phyloP scores from a whole-genome alignment of 2,113 vertebrate genomes.

The Octodon degus region DNA sequence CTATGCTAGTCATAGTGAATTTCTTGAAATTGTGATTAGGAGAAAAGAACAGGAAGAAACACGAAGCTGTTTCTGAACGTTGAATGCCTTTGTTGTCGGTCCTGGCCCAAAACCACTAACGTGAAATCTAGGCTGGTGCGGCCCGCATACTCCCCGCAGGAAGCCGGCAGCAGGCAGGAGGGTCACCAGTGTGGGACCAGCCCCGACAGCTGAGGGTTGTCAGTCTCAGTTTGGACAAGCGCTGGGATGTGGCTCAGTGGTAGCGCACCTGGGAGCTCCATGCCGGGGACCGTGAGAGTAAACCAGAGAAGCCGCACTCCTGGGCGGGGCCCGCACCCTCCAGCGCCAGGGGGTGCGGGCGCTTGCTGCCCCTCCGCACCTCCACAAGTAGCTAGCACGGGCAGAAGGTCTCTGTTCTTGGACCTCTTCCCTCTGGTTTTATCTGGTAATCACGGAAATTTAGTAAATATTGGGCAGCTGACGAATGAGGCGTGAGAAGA shows the following conservation, averaged over 20 bases:
- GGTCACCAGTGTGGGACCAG: neutral
- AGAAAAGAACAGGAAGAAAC: neutral
- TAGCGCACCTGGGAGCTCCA: neutral
- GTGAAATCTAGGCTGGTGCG: neutral
- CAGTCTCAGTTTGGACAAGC: neutral
- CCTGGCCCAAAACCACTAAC: neutral
- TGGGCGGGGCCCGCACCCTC: neutral
- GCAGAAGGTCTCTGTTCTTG: neutral
- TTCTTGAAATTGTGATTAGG: neutral
- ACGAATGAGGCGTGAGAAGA: neutral
- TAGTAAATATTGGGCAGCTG: neutral
- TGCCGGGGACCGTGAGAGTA: neutral
- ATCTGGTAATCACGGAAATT: neutral
- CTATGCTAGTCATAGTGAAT: neutral
- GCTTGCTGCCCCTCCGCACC: neutral
- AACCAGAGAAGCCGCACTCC: neutral
- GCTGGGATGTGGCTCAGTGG: neutral
- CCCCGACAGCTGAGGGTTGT: neutral
- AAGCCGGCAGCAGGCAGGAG: too few relatives aligned
- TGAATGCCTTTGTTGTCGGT: neutral
- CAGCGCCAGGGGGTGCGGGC: neutral
- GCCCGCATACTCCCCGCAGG: neutral
- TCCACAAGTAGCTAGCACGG: too few relatives aligned
- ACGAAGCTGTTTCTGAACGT: neutral
- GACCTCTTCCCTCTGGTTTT: neutral